These are phyloP conservation scores for Menura novaehollandiae DNA, from an alignment of 2,113 vertebrate species.

Conservation along the genomic window DNA sequence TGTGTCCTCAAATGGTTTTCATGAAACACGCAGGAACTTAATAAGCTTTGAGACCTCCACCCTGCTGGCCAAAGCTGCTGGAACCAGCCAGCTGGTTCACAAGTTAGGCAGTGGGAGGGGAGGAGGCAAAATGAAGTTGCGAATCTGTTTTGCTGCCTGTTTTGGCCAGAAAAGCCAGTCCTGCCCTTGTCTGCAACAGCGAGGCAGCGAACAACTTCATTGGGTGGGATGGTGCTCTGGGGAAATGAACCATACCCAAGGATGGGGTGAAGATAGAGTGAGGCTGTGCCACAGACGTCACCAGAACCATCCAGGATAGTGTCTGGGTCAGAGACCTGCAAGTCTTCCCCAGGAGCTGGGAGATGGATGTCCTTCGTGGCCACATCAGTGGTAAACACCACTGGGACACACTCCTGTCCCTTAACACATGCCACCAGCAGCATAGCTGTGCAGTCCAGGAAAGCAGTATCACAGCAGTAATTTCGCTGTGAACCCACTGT, in stretches of 20 bases:
- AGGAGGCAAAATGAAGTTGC: neutral
- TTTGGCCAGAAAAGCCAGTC: neutral
- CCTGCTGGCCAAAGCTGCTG: neutral
- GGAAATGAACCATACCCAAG: accelerated
- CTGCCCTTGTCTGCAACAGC: neutral
- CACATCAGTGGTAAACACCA: accelerated
- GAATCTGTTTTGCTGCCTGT: neutral
- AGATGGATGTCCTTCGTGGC: neutral
- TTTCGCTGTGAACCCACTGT: accelerated
- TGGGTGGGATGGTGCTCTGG: neutral
- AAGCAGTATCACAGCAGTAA: neutral
- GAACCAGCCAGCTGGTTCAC: neutral
- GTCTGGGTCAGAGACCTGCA: accelerated
- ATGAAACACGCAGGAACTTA: neutral
- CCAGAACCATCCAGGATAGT: neutral
- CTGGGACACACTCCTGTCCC: accelerated
- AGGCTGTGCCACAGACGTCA: accelerated
- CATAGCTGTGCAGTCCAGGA: neutral
- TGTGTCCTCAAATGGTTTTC: neutral
- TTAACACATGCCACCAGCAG: neutral
- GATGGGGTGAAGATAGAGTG: neutral
- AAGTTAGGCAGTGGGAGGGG: neutral
- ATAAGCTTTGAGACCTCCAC: conserved; percentile 9
- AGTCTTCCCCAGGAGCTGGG: too few species aligned
- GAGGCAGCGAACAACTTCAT: accelerated